A percentile compares a stretch with the other conserved stretches of the same genome.
phyloP scores from a whole-genome alignment of 2,797 vertebrate species.

The Scleropages formosus region DNA sequence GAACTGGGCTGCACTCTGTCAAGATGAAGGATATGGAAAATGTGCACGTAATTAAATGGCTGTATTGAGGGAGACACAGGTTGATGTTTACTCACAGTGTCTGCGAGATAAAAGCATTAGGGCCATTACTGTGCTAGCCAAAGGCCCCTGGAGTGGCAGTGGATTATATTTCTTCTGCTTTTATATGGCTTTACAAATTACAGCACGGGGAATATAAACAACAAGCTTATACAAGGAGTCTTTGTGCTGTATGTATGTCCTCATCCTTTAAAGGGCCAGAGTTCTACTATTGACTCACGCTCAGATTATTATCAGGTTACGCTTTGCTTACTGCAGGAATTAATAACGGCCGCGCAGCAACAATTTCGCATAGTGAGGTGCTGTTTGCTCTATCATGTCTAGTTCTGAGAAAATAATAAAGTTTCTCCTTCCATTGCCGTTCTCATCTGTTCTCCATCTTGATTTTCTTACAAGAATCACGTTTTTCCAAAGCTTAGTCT shows the following conservation, averaged over 20 bases:
- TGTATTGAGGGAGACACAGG: slow-evolving; percentile 42
- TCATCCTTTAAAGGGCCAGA: slow-evolving; percentile 41
- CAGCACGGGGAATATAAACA: slow-evolving; percentile 54
- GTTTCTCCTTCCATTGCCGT: not conserved
- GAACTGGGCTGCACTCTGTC: slow-evolving; percentile 38
- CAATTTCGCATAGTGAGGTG: slow-evolving; percentile 22
- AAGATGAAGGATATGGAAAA: slow-evolving; percentile 51
- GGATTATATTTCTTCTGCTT: slow-evolving; percentile 48
- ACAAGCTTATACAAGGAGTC: slow-evolving; percentile 46
- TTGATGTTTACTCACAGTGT: slow-evolving; percentile 50
- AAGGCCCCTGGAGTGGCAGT: slow-evolving; percentile 46
- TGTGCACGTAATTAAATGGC: slow-evolving; percentile 52
- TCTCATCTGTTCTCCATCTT: slow-evolving; percentile 3
- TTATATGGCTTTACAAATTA: slow-evolving; percentile 54
- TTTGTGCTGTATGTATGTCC: slow-evolving; percentile 46
- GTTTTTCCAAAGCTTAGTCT: slow-evolving; percentile 50
- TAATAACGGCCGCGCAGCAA: slow-evolving; percentile 42
- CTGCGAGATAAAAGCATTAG: slow-evolving; percentile 56
- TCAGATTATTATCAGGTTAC: slow-evolving; percentile 44
- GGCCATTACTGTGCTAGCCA: slow-evolving; percentile 47
- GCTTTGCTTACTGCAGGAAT: slow-evolving; percentile 38
- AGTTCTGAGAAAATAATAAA: not conserved
- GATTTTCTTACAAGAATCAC: slow-evolving; percentile 41
- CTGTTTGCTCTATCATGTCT: not conserved
- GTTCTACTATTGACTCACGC: slow-evolving; percentile 49